Evolutionary conservation across 1,140 invertebrate species (phyloP).

Genomic region (Triops longicaudatus): DNA sequence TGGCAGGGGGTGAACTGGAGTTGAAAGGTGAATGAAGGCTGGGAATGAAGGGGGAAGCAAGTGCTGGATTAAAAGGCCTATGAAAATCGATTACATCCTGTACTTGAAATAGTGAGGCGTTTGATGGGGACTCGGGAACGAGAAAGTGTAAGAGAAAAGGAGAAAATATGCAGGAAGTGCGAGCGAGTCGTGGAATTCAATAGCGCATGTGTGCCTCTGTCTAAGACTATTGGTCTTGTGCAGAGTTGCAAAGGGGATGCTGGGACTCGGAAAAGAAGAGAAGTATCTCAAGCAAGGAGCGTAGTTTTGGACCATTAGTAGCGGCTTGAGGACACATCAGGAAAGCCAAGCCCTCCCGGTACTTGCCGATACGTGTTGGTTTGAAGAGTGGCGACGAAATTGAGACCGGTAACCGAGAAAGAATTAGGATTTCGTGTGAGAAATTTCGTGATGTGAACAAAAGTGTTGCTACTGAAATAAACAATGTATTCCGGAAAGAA

Average conservation of each 20-base stretch:
- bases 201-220: not conserved
- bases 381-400: no score
- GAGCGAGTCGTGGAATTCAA: not conserved
- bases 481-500: no score
- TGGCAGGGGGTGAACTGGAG: no score
- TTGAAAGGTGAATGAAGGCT: no score
- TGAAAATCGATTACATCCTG: slow-evolving; percentile 15
- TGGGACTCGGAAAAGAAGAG: not conserved
- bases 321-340: not conserved
- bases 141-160: not conserved
- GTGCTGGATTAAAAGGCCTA: not conserved
- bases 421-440: no score
- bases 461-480: no score
- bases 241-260: not conserved
- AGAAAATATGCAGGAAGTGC: not conserved
- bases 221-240: slow-evolving; percentile 10
- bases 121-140: not conserved
- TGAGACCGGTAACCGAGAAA: no score
- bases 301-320: not conserved
- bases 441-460: no score
- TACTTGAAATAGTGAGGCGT: not conserved
- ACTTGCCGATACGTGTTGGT: not conserved
- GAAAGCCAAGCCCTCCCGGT: not conserved
- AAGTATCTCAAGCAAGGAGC: not conserved
- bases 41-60: no score